Conservation (phyloP, 2,797 vertebrate genomes). For the Periparus ater region DNA sequence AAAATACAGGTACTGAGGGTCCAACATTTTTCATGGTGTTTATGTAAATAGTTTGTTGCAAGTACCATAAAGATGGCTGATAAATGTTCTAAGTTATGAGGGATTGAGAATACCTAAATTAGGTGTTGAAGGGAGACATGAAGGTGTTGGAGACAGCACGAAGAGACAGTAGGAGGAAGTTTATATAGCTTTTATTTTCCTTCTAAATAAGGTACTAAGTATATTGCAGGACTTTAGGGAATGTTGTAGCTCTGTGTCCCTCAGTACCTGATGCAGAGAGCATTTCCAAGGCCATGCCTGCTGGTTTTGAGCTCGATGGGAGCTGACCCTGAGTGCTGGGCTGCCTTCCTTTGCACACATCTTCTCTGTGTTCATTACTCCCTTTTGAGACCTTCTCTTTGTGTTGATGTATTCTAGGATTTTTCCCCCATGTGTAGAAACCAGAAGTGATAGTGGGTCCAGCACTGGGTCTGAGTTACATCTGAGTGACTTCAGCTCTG, state of each 20-base stretch:
- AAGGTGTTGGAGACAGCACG: not conserved
- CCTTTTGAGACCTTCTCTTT: not conserved
- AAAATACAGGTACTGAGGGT: slow-evolving; percentile 8
- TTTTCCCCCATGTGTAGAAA: not conserved
- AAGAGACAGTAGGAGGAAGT: not conserved
- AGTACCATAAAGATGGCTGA: not conserved
- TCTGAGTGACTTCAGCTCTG: not conserved
- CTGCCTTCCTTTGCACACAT: not conserved
- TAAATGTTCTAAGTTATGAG: not conserved
- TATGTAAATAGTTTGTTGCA: slow-evolving; percentile 42
- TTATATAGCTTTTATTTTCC: not conserved
- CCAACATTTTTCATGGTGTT: slow-evolving; percentile 42
- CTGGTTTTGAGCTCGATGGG: fast-evolving
- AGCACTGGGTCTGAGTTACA: not conserved
- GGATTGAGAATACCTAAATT: not conserved
- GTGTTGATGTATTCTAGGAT: not conserved
- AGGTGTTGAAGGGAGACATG: not conserved
- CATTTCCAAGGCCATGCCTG: not conserved
- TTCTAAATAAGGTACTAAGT: not conserved
- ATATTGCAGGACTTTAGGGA: not conserved
- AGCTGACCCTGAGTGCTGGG: not conserved
- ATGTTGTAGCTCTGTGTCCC: not conserved
- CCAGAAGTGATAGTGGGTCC: not conserved
- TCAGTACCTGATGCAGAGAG: not conserved
- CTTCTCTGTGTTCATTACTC: not conserved